These are phyloP conservation scores for Temnothorax nylanderi DNA, from an alignment of 1,140 invertebrate genomes.

Conservation along the genomic window DNA sequence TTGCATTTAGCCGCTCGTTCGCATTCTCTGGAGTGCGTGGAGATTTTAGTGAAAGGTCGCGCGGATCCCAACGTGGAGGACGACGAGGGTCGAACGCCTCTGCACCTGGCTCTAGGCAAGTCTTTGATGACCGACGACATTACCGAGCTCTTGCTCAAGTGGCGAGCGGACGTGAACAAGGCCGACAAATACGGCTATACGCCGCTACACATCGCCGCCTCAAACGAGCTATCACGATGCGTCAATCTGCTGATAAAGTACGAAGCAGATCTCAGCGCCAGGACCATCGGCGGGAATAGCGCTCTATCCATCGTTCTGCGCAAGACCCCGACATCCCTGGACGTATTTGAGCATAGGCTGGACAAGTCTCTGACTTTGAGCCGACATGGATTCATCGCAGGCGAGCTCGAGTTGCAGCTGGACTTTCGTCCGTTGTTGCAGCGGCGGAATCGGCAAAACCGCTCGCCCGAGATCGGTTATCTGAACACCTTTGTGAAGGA, in stretches of 20 bases:
- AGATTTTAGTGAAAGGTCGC: conserved; percentile 89
- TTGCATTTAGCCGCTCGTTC: conserved; percentile 92
- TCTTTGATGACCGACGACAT: conserved; percentile 91
- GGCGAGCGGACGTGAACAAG: conserved; percentile 93
- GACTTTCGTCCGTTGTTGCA: conserved; percentile 93
- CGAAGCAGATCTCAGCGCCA: conserved; percentile 93
- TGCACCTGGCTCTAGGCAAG: conserved; percentile 93
- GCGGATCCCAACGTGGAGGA: conserved; percentile 92
- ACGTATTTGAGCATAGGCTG: conserved; percentile 91
- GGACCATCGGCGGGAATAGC: conserved; percentile 93
- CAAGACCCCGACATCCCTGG: conserved; percentile 93
- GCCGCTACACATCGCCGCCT: conserved; percentile 94
- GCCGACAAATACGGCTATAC: conserved; percentile 96
- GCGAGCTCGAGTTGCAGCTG: conserved; percentile 92
- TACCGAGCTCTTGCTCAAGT: conserved; percentile 90
- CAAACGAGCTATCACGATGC: conserved; percentile 93
- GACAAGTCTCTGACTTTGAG: conserved; percentile 92
- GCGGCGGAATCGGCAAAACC: conserved; percentile 86
- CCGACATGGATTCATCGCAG: conserved; percentile 91
- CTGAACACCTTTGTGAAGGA: conserved; percentile 93
- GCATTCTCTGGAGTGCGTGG: conserved; percentile 92
- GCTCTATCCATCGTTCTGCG: conserved; percentile 93
- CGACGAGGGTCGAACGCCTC: conserved; percentile 90
- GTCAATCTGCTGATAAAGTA: conserved; percentile 93
- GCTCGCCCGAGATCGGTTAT: conserved; percentile 91